Evolutionary conservation across 2,113 vertebrate genomes (phyloP).

Genomic region (Crotalus tigris): DNA sequence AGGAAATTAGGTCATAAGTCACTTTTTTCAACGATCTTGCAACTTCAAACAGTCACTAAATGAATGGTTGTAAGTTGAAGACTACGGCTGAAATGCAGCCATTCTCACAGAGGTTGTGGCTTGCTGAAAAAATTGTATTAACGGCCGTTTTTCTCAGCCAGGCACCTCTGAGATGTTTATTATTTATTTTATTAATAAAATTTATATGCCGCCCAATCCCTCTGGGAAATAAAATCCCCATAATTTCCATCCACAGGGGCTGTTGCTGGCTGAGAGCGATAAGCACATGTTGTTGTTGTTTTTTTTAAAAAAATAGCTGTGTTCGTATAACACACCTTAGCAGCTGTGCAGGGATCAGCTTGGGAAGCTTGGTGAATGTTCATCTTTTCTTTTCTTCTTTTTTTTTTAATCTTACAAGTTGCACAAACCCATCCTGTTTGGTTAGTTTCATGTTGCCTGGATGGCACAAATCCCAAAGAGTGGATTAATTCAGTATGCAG

Average conservation of each 20-base stretch:
- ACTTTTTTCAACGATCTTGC: background rate
- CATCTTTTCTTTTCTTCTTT: background rate
- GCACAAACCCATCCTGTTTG: background rate
- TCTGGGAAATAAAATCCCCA: background rate
- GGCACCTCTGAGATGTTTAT: background rate
- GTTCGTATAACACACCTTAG: background rate
- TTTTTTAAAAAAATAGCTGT: background rate
- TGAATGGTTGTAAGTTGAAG: background rate
- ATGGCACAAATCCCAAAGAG: background rate
- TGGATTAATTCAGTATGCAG: background rate
- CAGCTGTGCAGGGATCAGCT: background rate
- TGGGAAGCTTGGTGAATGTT: background rate
- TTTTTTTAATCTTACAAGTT: background rate
- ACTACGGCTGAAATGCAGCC: background rate
- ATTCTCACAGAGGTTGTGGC: background rate
- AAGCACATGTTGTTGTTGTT: background rate
- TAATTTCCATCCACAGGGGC: background rate
- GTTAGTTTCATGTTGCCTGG: background rate
- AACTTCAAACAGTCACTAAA: background rate
- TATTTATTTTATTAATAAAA: too few species aligned
- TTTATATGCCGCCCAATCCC: too few species aligned
- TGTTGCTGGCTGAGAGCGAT: background rate
- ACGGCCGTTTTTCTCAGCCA: background rate
- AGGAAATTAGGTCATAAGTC: background rate
- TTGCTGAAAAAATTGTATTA: background rate